A percentile compares a stretch with the other conserved stretches of the same genome.
These are phyloP conservation scores for Xylota sylvarum DNA, from an alignment of 2,888 invertebrate genomes.

Conservation along the genomic window DNA sequence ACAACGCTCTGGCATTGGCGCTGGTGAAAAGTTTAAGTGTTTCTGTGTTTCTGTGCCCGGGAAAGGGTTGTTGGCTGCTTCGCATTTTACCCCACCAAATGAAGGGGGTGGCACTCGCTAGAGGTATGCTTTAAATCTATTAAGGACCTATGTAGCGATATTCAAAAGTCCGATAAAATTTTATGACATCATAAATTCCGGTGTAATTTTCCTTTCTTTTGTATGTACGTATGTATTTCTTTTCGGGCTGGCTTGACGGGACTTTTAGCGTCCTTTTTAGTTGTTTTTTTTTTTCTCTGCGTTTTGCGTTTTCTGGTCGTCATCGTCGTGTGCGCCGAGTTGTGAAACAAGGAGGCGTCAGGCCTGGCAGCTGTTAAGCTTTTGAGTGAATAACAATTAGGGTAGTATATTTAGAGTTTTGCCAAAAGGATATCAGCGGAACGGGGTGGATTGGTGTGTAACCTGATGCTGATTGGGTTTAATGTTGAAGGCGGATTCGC, in stretches of 20 bases:
- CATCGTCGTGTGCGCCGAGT: slow-evolving; percentile 58
- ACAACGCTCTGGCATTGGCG: slow-evolving; percentile 6
- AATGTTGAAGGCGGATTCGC: slow-evolving; percentile 59
- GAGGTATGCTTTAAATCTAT: slow-evolving; percentile 70
- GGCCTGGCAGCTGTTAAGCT: slow-evolving; percentile 74
- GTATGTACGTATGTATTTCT: slow-evolving; percentile 13
- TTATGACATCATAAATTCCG: slow-evolving; percentile 73
- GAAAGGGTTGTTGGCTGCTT: slow-evolving; percentile 55
- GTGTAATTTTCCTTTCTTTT: slow-evolving; percentile 67
- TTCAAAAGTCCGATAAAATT: slow-evolving; percentile 77
- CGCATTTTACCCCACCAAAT: slow-evolving; percentile 28
- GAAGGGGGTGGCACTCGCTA: slow-evolving; percentile 11
- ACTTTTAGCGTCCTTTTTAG: slow-evolving; percentile 40
- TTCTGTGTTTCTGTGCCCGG: slow-evolving; percentile 22
- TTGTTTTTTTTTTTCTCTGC: not conserved
- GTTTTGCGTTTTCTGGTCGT: not conserved
- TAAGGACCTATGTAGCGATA: slow-evolving; percentile 67
- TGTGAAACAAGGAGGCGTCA: slow-evolving; percentile 74
- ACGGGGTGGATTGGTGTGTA: slow-evolving; percentile 12
- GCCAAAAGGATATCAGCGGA: slow-evolving; percentile 27
- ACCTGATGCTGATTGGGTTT: slow-evolving; percentile 62
- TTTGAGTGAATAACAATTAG: slow-evolving; percentile 77
- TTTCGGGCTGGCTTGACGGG: slow-evolving; percentile 36
- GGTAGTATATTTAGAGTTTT: slow-evolving; percentile 65
- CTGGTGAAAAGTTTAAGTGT: slow-evolving; percentile 54